phyloP scores from a whole-genome alignment of 2,797 vertebrate genomes.

The Acropternis orthonyx region DNA sequence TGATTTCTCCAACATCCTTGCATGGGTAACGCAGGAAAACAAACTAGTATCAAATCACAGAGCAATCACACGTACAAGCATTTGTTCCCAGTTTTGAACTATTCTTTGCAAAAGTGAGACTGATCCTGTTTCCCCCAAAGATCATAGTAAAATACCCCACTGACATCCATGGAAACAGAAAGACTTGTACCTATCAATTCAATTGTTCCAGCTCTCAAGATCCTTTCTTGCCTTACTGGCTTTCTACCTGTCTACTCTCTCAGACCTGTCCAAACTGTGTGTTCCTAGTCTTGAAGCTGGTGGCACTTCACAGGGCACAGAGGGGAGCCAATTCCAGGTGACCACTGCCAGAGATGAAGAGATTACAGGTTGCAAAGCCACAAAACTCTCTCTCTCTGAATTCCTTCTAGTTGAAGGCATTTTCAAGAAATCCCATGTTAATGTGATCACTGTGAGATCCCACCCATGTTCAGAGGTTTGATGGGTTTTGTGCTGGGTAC shows the following conservation, averaged over 20 bases:
- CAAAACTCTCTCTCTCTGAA: background rate
- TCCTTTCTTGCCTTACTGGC: background rate
- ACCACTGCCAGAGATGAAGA: background rate
- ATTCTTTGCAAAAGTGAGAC: background rate
- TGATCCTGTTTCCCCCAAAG: background rate
- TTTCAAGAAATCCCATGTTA: background rate
- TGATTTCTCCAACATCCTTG: background rate
- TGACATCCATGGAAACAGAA: background rate
- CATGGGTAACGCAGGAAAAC: background rate
- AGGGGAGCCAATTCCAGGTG: background rate
- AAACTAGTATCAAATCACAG: background rate
- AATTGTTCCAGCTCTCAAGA: background rate
- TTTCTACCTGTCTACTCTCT: background rate
- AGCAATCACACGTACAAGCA: background rate
- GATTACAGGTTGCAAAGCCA: background rate
- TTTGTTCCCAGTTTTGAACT: background rate
- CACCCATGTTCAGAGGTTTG: fast-evolving
- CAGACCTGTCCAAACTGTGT: background rate
- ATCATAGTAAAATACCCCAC: background rate
- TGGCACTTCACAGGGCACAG: background rate
- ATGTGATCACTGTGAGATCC: background rate
- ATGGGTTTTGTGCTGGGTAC: background rate
- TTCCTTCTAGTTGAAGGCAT: background rate
- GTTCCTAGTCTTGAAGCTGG: background rate
- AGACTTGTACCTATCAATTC: background rate